Conservation (phyloP, 2,797 vertebrate genomes). For the Malurus splendens region DNA sequence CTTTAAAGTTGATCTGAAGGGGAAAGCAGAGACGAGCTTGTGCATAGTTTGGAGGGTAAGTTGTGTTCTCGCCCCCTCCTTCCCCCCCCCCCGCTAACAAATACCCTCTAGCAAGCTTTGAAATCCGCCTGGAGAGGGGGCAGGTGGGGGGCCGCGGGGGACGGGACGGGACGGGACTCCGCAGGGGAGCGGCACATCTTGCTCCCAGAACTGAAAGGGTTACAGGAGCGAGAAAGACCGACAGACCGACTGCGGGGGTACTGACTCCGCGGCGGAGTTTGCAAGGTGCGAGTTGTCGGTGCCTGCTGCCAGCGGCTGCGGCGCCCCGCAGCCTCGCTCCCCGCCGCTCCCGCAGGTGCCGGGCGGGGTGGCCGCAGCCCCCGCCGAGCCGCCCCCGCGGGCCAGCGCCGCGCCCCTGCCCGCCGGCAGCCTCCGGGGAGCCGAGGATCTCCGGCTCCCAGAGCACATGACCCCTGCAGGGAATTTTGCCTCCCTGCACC, state of each 20-base stretch:
- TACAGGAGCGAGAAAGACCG: not conserved
- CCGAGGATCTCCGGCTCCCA: not conserved
- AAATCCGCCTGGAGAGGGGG: not conserved
- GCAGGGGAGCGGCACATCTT: not conserved
- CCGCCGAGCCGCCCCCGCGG: not conserved
- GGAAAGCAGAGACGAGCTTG: slow-evolving; percentile 20
- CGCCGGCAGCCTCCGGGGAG: not conserved
- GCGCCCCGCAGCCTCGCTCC: not conserved
- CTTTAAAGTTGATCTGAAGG: slow-evolving; percentile 40
- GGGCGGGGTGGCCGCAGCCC: not conserved
- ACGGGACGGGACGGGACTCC: not conserved
- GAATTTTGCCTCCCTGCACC: slow-evolving; percentile 4
- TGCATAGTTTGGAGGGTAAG: slow-evolving; percentile 65
- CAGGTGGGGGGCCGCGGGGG: not conserved
- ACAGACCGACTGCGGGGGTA: not conserved
- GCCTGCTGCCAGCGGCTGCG: not conserved
- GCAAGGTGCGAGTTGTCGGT: not conserved
- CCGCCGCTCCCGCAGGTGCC: not conserved
- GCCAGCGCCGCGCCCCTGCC: not conserved
- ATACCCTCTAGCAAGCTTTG: not conserved
- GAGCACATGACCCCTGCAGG: slow-evolving; percentile 32
- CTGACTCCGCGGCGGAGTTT: not conserved
- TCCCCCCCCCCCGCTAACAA: not conserved
- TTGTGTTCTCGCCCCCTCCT: not conserved
- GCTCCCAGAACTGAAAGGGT: slow-evolving; percentile 22